Evolutionary conservation across 2,113 vertebrate genomes (phyloP).

Genomic region (Stigmatopora nigra): DNA sequence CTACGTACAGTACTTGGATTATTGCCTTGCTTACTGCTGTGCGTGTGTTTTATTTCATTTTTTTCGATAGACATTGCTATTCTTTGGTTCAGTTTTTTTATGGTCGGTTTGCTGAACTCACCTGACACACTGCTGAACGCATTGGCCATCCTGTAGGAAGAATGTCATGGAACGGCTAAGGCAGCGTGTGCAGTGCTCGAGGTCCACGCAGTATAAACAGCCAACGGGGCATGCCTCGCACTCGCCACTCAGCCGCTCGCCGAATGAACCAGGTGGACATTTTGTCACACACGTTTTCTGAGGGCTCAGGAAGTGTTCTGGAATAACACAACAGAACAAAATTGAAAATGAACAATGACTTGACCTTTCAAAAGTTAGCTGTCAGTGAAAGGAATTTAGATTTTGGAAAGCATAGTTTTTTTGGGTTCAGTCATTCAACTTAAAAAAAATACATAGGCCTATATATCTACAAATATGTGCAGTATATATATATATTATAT

Average conservation of each 20-base stretch:
- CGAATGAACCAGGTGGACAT: slow-evolving; percentile 76
- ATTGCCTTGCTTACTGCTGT: too few species aligned
- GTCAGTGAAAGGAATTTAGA: not conserved
- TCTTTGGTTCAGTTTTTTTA: too few species aligned
- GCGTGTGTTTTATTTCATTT: too few species aligned
- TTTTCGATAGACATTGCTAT: too few species aligned
- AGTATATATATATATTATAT: too few species aligned
- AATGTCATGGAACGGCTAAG: slow-evolving; percentile 35
- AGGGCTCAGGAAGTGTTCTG: slow-evolving; percentile 69
- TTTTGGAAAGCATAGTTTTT: too few species aligned
- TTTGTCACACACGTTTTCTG: slow-evolving; percentile 66
- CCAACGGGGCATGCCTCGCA: slow-evolving; percentile 74
- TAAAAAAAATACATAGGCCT: too few species aligned
- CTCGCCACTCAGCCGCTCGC: slow-evolving; percentile 53
- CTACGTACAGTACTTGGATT: too few species aligned
- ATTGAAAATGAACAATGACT: not conserved
- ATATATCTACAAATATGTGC: too few species aligned
- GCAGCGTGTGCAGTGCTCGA: slow-evolving; percentile 72
- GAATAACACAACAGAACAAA: slow-evolving; percentile 20
- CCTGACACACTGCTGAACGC: slow-evolving; percentile 72
- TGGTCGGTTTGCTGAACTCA: slow-evolving; percentile 6
- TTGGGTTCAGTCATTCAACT: too few species aligned
- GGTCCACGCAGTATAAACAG: slow-evolving; percentile 71
- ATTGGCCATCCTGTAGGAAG: slow-evolving; percentile 77
- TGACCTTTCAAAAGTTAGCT: not conserved